These are phyloP conservation scores for Actenoides lindsayi DNA, from an alignment of 2,113 vertebrate species.

Conservation along the genomic window DNA sequence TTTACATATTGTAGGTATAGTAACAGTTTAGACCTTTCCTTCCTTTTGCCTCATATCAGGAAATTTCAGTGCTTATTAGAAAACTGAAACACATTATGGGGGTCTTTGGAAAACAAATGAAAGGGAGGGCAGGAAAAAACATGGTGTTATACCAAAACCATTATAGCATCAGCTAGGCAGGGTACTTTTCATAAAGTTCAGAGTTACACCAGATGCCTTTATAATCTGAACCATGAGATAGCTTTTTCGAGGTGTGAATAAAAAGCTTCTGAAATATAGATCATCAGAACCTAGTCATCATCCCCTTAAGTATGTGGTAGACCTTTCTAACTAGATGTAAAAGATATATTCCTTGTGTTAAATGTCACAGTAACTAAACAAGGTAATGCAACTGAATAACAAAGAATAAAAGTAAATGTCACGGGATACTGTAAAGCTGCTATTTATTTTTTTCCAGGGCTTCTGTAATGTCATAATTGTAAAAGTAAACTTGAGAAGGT, in stretches of 20 bases:
- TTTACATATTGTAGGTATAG: background rate
- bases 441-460: conserved; percentile 34
- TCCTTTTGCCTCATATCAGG: background rate
- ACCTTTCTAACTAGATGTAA: conserved; percentile 48
- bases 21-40: conserved; percentile 34
- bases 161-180: conserved; percentile 26
- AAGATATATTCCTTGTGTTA: conserved; percentile 50
- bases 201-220: conserved; percentile 24
- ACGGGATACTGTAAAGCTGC: conserved; percentile 31
- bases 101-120: conserved; percentile 51
- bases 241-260: conserved; percentile 47
- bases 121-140: conserved; percentile 28
- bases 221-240: conserved; percentile 33
- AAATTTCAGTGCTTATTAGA: conserved; percentile 56
- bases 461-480: conserved; percentile 58
- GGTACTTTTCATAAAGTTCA: conserved; percentile 19
- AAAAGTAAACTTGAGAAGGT: conserved; percentile 49
- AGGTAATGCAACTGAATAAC: conserved; percentile 57
- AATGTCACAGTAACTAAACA: conserved; percentile 71
- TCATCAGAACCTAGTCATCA: conserved; percentile 41
- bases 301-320: conserved; percentile 50
- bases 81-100: conserved; percentile 47
- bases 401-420: conserved; percentile 69
- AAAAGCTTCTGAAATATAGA: conserved; percentile 52
- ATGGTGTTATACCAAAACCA: background rate